Percentiles rank a stretch among this genome's conserved stretches.
These are phyloP conservation scores for Melieria omissa DNA, from an alignment of 2,888 invertebrate genomes.

Conservation along the genomic window DNA sequence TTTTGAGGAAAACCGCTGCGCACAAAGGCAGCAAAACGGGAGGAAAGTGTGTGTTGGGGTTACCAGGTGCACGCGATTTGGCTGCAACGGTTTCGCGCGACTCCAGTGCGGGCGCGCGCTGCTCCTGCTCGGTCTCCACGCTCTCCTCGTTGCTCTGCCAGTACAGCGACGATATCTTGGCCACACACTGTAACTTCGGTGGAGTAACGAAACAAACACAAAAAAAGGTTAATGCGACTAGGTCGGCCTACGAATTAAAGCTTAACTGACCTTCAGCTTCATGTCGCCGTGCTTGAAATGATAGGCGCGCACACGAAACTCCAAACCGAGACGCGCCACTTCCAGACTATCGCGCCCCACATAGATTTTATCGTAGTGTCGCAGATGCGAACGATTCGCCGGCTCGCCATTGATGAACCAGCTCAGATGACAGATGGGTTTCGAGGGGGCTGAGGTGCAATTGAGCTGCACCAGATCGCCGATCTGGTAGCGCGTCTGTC, in stretches of 20 bases:
- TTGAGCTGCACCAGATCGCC: conserved; percentile 85
- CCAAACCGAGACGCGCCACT: conserved; percentile 79
- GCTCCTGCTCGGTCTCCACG: conserved; percentile 80
- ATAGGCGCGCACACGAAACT: conserved; percentile 81
- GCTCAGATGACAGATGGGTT: conserved; percentile 83
- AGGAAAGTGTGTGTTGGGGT: conserved; percentile 24
- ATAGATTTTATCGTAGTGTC: conserved; percentile 69
- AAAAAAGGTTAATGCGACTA: background rate
- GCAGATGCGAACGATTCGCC: conserved; percentile 70
- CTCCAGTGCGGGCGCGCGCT: conserved; percentile 79
- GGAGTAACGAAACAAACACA: background rate
- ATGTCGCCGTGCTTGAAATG: conserved; percentile 87
- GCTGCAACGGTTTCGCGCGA: conserved; percentile 77
- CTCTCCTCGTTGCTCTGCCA: conserved; percentile 90
- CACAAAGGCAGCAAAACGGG: background rate
- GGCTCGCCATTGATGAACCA: conserved; percentile 91
- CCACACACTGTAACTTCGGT: conserved; percentile 74
- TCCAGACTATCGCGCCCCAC: conserved; percentile 75
- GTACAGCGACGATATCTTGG: conserved; percentile 87
- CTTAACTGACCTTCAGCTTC: conserved; percentile 77
- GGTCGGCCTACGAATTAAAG: background rate
- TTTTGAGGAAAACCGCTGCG: too few relatives aligned
- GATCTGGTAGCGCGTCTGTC: conserved; percentile 82
- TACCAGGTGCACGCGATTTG: conserved; percentile 77
- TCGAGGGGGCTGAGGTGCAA: conserved; percentile 86